Conservation (phyloP, 1,140 invertebrate species). For the Asbolus verrucosus region DNA sequence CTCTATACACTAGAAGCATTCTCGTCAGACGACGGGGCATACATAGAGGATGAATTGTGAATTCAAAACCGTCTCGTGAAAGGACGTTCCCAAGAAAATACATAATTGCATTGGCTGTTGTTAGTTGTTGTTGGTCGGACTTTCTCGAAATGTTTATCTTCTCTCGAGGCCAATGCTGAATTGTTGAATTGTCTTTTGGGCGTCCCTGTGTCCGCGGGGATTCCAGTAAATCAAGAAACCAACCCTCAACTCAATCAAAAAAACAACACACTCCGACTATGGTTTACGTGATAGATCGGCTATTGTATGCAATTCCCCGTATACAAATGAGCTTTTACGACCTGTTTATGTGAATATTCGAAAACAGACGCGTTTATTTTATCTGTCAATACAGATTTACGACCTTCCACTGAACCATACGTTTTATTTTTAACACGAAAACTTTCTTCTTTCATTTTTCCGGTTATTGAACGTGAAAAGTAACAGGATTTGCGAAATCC, state of each 20-base stretch:
- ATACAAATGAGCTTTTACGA: constrained; percentile 45
- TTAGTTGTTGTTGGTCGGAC: constrained; percentile 32
- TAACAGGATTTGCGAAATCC: constrained; percentile 50
- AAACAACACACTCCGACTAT: constrained; percentile 2
- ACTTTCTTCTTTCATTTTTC: constrained; percentile 50
- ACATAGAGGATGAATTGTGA: constrained; percentile 29
- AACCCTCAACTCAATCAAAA: constrained; percentile 17
- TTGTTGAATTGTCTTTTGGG: constrained; percentile 18
- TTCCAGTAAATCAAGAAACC: constrained; percentile 12
- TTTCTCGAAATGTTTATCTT: constrained; percentile 39
- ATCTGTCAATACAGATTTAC: constrained; percentile 46
- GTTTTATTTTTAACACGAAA: constrained; percentile 45
- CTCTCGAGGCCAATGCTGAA: constrained; percentile 19
- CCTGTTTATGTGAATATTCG: constrained; percentile 33
- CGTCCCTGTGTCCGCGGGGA: constrained; percentile 12
- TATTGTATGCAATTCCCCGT: constrained; percentile 34
- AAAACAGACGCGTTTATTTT: constrained; percentile 42
- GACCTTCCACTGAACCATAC: constrained; percentile 35
- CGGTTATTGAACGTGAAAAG: constrained; percentile 52
- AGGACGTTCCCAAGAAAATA: constrained; percentile 35
- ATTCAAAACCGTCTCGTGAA: constrained; percentile 31
- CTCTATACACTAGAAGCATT: constrained; percentile 36
- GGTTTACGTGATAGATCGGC: not conserved
- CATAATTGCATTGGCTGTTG: constrained; percentile 32
- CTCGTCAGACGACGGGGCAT: constrained; percentile 14